Conservation (phyloP, 1,140 invertebrate genomes). For the Pteromalus puparum region DNA sequence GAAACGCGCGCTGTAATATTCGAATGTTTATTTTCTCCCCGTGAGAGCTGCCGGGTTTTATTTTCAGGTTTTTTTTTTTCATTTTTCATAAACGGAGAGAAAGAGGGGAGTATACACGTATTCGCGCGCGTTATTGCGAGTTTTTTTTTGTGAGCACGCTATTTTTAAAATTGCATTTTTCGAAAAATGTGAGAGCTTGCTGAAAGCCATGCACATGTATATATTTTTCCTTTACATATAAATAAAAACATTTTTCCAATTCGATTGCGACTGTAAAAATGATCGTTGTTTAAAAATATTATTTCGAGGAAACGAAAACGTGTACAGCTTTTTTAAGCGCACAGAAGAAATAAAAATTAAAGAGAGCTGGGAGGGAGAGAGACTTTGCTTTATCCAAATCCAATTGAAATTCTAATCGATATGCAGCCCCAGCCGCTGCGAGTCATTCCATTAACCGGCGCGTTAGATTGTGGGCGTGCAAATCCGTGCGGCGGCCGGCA, state of each 20-base stretch:
- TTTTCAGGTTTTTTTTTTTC: conserved; percentile 20
- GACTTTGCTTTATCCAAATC: not conserved
- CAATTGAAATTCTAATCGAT: conserved; percentile 21
- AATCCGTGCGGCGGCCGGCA: not conserved
- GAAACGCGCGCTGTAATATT: conserved; percentile 13
- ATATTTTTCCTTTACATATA: not conserved
- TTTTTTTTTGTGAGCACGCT: not conserved
- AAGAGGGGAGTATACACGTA: too few relatives aligned
- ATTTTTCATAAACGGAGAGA: not conserved
- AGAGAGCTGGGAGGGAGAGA: not conserved
- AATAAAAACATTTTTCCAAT: not conserved
- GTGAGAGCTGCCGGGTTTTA: not conserved
- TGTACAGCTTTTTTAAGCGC: too few relatives aligned
- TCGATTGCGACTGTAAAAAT: not conserved
- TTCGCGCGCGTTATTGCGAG: not conserved
- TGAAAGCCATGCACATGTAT: not conserved
- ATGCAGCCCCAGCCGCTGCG: not conserved
- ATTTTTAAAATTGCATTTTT: conserved; percentile 29
- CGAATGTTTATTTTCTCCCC: not conserved
- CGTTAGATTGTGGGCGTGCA: conserved; percentile 4
- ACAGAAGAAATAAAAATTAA: not conserved
- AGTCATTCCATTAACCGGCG: conserved; percentile 15
- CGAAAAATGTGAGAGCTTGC: not conserved
- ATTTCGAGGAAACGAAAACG: not conserved
- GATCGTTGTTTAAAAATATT: too few relatives aligned